A percentile compares a stretch with the other conserved stretches of the same genome.
phyloP scores from a whole-genome alignment of 2,888 invertebrate genomes.

The Galeruca laticollis region DNA sequence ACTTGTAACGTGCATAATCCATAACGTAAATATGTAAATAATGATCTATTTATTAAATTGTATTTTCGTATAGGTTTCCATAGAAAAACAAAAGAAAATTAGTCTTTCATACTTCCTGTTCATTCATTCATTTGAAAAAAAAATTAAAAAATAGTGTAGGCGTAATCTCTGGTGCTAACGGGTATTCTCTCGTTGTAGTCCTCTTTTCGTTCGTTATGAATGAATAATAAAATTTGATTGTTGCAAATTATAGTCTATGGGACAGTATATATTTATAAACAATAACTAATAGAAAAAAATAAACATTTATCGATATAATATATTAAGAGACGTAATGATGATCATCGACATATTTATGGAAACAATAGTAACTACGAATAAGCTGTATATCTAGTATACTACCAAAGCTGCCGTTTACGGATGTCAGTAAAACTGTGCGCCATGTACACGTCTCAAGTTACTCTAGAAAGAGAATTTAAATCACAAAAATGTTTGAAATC shows the following conservation, averaged over 20 bases:
- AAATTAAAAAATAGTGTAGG: conserved; percentile 27
- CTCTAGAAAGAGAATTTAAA: no score
- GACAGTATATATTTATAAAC: conserved; percentile 9
- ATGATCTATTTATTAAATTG: no score
- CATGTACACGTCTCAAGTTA: no score
- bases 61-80: background rate
- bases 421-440: no score
- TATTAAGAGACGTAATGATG: no score
- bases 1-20: background rate
- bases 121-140: background rate
- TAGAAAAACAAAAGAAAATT: conserved; percentile 10
- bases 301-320: background rate
- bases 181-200: conserved; percentile 11
- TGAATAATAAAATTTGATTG: conserved; percentile 27
- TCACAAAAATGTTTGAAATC: no score
- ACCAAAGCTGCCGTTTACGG: no score
- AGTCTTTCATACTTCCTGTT: conserved; percentile 2
- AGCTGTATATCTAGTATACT: no score
- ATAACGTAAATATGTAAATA: background rate
- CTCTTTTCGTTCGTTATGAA: conserved; percentile 21
- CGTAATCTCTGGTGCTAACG: conserved; percentile 16
- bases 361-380: no score
- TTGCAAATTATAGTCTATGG: conserved; percentile 34
- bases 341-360: no score
- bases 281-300: background rate